Percentiles rank a stretch among this genome's conserved stretches.
phyloP scores from a whole-genome alignment of 2,888 invertebrate species.

The Crossocerus cetratus region DNA sequence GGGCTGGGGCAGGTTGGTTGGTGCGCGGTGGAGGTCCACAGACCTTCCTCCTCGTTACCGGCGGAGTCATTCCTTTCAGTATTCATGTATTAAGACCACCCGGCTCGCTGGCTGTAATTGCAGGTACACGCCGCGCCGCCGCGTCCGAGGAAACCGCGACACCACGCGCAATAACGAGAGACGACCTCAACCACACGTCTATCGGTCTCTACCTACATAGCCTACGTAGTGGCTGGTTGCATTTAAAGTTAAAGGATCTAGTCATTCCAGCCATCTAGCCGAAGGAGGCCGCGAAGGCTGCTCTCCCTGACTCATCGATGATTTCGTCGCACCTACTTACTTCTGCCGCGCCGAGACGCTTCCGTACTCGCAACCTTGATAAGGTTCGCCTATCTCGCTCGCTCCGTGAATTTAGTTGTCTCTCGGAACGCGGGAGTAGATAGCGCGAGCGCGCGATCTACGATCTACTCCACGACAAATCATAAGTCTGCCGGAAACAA shows the following conservation, averaged over 20 bases:
- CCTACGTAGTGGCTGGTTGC: not conserved
- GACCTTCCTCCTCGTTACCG: conserved; percentile 19
- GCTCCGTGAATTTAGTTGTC: no score
- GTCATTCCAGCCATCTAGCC: no score
- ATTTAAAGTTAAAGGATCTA: not conserved
- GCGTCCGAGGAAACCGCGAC: conserved; percentile 40
- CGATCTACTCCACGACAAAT: conserved; percentile 26
- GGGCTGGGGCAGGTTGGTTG: no score
- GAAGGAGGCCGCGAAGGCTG: no score
- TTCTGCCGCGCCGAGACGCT: no score
- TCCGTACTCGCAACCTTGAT: no score
- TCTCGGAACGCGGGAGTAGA: no score
- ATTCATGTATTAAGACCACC: conserved; percentile 53
- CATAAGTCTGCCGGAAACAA: conserved; percentile 41
- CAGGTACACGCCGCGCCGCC: conserved; percentile 7
- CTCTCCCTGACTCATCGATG: no score
- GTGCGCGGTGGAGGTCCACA: not conserved
- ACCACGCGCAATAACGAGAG: conserved; percentile 30
- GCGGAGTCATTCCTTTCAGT: conserved; percentile 36
- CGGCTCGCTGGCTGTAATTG: conserved; percentile 40
- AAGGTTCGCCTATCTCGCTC: no score
- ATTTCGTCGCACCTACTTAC: no score
- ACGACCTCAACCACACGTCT: not conserved
- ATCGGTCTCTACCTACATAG: not conserved
- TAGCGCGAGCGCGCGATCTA: conserved; percentile 12